Percentiles rank a stretch among this genome's conserved stretches.
Conservation (phyloP, 2,113 vertebrate species). For the Otolemur garnettii region DNA sequence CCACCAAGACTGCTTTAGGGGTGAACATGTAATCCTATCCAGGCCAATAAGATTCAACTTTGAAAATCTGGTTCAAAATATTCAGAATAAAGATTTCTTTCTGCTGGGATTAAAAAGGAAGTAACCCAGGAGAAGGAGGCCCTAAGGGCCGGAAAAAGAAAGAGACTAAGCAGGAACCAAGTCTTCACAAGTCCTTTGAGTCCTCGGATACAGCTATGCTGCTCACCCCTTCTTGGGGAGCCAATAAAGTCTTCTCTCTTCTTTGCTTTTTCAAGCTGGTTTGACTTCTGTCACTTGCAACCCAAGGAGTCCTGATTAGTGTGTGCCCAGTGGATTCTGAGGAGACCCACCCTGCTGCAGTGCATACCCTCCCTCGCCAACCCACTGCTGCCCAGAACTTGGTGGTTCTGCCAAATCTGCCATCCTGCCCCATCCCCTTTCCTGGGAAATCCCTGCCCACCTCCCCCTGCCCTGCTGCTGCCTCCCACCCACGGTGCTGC, state of each 20-base stretch:
- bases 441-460: not conserved
- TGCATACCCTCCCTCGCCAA: not conserved
- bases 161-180: not conserved
- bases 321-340: not conserved
- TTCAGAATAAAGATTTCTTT: not conserved
- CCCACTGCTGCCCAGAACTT: not conserved
- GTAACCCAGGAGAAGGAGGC: not conserved
- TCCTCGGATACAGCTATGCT: not conserved
- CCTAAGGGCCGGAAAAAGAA: not conserved
- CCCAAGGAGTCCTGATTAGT: not conserved
- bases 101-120: not conserved
- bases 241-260: not conserved
- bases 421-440: not conserved
- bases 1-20: not conserved
- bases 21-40: not conserved
- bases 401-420: not conserved
- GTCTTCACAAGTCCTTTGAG: not conserved
- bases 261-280: not conserved
- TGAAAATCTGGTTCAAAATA: not conserved
- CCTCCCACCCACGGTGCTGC: not conserved
- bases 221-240: not conserved
- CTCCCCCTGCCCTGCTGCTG: not conserved
- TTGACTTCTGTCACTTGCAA: slow-evolving; percentile 1
- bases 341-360: not conserved
- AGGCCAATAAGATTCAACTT: not conserved